These are phyloP conservation scores for Neodontobutis hainanensis DNA, from an alignment of 2,113 vertebrate genomes.

Conservation along the genomic window DNA sequence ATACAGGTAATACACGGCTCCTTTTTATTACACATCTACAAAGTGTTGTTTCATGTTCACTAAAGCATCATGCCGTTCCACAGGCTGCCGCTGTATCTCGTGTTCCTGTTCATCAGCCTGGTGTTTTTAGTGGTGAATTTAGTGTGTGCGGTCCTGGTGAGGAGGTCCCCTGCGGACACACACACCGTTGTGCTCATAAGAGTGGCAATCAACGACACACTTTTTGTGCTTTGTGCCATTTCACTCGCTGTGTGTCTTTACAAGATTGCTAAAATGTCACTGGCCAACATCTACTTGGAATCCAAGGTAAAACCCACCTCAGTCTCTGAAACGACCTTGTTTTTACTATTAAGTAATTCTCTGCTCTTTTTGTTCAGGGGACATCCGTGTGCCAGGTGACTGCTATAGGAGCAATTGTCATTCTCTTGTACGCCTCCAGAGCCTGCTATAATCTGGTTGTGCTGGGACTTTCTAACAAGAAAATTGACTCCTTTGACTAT, in stretches of 20 bases:
- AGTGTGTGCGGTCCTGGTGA: constrained; percentile 91
- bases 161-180: constrained; percentile 82
- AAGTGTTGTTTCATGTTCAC: not conserved
- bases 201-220: constrained; percentile 89
- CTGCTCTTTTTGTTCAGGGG: constrained; percentile 78
- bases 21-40: not conserved
- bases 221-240: constrained; percentile 90
- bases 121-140: constrained; percentile 93
- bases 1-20: constrained; percentile 81
- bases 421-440: constrained; percentile 90
- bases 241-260: constrained; percentile 92
- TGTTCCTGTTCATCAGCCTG: constrained; percentile 88
- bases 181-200: constrained; percentile 87
- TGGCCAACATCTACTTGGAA: constrained; percentile 95
- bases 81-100: constrained; percentile 89
- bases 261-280: constrained; percentile 95
- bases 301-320: constrained; percentile 83
- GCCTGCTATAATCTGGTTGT: constrained; percentile 97
- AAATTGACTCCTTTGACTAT: constrained; percentile 91
- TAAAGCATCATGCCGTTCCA: not conserved
- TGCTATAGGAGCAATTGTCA: constrained; percentile 87
- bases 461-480: constrained; percentile 86
- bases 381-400: constrained; percentile 96
- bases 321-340: not conserved
- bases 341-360: not conserved